Conservation (phyloP, 2,113 vertebrate genomes). For the Corythornis vintsioides region DNA sequence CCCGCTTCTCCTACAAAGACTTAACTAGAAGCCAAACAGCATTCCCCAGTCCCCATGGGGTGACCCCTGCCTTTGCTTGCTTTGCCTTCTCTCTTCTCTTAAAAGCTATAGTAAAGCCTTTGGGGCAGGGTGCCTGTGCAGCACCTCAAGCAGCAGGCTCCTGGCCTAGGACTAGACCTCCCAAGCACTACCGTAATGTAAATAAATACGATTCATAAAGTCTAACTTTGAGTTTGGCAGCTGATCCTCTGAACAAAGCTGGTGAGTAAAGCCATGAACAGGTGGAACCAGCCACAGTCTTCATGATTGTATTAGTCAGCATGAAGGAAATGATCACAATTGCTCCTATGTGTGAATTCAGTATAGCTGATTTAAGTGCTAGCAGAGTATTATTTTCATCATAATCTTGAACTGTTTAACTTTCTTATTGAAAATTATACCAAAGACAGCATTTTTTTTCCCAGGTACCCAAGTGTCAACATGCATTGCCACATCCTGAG, state of each 20-base stretch:
- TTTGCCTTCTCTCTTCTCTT: background rate
- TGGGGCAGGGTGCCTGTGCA: background rate
- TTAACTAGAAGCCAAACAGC: background rate
- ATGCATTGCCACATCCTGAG: background rate
- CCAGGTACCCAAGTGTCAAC: background rate
- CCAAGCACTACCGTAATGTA: background rate
- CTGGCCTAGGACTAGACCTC: background rate
- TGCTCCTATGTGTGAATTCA: background rate
- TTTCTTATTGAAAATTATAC: background rate
- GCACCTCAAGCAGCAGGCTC: background rate
- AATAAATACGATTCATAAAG: constrained; percentile 20
- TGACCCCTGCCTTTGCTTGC: background rate
- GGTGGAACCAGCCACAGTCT: background rate
- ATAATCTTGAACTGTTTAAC: background rate
- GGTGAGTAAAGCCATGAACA: constrained; percentile 29
- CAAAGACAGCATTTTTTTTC: background rate
- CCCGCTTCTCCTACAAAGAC: background rate
- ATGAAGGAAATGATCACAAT: background rate
- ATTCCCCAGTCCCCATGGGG: background rate
- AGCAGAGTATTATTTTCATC: background rate
- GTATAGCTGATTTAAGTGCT: background rate
- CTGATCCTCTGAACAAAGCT: background rate
- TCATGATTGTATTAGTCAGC: background rate
- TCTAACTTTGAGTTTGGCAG: background rate
- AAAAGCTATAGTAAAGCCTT: background rate